Evolutionary conservation across 2,888 invertebrate genomes (phyloP), one percentile per base, ranked within the genome.

Genomic region (Parnassius mnemosyne): DNA sequence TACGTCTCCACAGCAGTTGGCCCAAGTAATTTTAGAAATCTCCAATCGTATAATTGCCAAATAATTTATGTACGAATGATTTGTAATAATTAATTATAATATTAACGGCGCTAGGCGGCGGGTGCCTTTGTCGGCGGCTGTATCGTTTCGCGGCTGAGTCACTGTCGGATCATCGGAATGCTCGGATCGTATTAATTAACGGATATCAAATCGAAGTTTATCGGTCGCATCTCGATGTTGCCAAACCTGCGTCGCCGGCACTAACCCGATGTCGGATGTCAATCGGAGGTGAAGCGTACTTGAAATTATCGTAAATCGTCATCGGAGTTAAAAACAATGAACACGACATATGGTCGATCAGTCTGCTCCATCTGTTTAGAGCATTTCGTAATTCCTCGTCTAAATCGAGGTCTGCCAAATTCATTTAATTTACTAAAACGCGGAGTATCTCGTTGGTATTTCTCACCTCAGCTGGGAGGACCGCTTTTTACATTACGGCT

Each of bases 131-230:
- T 89, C 90, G 90, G 90, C 83, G 72, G 76, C 77, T 49, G 49
- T 49, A 49, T 49, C 16, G 49, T 73, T 83, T 83, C 84, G 85
- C 81, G 80, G 81, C 84, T 86, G 87, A 87, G 78, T 88, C 89
- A 87, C 84, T 84, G 81, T 82, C 85, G 78, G 84, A 85, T 85
- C 83, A 84, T 85, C 80, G 82, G 89, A 85, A 89, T 88, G 83
- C 84, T 84, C 81, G 85, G 82, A 80, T 84, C 81, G 89, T 87
- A 89, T 91, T 90, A 89, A 90, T 91, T 90, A 91, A 90, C 89
- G 87, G 84, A 88, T 89, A 88, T 90, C 87, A 88, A 89, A 90
- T 85, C 84, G 84, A 84, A 87, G 83, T 89, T 91, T 90, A 91
- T 89, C 90, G 85, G 78, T 74, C 80, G 77, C 83, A 91, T 90